These are phyloP conservation scores for Conomelus anceps DNA, from an alignment of 2,888 invertebrate species.

Conservation along the genomic window DNA sequence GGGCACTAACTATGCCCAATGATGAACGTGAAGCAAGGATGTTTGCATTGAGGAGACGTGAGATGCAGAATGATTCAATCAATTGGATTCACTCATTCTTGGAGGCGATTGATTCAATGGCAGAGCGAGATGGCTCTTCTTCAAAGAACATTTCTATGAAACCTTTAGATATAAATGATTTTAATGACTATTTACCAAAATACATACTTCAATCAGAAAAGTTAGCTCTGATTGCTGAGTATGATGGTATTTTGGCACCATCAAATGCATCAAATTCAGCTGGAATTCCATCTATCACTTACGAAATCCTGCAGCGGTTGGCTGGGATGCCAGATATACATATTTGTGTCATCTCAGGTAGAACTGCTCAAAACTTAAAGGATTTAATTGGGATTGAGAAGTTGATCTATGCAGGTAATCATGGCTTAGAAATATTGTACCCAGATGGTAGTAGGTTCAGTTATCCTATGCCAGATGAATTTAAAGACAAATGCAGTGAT, in stretches of 20 bases:
- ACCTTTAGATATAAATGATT: conserved; percentile 81
- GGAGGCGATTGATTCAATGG: conserved; percentile 75
- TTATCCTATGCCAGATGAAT: conserved; percentile 82
- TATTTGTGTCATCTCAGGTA: conserved; percentile 78
- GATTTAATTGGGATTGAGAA: conserved; percentile 86
- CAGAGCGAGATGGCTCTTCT: conserved; percentile 66
- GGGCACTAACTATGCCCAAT: conserved; percentile 83
- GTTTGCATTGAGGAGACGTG: conserved; percentile 74
- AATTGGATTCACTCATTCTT: conserved; percentile 85
- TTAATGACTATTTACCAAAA: conserved; percentile 82
- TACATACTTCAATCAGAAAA: conserved; percentile 67
- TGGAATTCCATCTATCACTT: conserved; percentile 73
- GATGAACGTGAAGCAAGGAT: conserved; percentile 79
- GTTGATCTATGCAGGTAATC: conserved; percentile 85
- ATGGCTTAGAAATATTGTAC: conserved; percentile 80
- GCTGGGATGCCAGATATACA: conserved; percentile 81
- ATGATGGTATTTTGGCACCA: conserved; percentile 82
- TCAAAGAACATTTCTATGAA: conserved; percentile 81
- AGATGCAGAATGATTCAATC: conserved; percentile 75
- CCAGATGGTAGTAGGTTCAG: conserved; percentile 87
- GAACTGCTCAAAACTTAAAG: conserved; percentile 81
- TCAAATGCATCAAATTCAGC: conserved; percentile 86
- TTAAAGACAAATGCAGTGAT: conserved; percentile 69
- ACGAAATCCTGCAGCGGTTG: conserved; percentile 70
- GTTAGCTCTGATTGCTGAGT: conserved; percentile 74